phyloP scores from a whole-genome alignment of 2,888 invertebrate genomes.

The Apodemia hepburni region DNA sequence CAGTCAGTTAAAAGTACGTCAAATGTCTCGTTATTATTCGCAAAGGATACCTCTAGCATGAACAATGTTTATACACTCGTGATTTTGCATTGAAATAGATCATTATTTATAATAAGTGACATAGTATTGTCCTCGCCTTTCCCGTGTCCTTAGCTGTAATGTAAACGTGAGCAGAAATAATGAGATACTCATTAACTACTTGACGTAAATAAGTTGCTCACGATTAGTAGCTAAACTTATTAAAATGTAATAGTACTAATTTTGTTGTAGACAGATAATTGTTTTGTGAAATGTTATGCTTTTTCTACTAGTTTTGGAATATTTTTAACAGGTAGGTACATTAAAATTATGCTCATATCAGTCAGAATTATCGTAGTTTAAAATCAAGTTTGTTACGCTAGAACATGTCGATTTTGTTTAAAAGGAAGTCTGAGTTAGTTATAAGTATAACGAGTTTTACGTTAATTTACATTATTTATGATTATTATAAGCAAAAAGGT shows the following conservation, averaged over 20 bases:
- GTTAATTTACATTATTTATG: too few species aligned
- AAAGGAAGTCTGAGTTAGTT: too few species aligned
- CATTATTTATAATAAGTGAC: constrained; percentile 46
- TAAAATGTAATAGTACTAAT: not conserved
- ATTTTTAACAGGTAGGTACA: too few species aligned
- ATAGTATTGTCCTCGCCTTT: constrained; percentile 49
- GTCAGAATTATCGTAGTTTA: too few species aligned
- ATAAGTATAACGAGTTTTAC: too few species aligned
- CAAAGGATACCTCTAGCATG: constrained; percentile 19
- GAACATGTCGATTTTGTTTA: too few species aligned
- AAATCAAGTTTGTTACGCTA: too few species aligned
- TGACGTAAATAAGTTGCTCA: constrained; percentile 62
- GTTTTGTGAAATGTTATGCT: not conserved
- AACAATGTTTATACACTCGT: constrained; percentile 35
- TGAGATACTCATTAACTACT: constrained; percentile 60
- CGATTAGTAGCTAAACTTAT: constrained; percentile 31
- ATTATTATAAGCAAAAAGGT: too few species aligned
- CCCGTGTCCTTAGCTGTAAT: constrained; percentile 60
- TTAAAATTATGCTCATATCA: too few species aligned
- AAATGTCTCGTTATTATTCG: constrained; percentile 1
- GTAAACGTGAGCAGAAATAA: constrained; percentile 67
- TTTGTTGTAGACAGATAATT: not conserved
- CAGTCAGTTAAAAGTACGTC: not conserved
- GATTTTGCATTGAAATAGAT: constrained; percentile 52
- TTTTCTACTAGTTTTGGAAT: too few species aligned